A percentile compares a stretch with the other conserved stretches of the same genome.
These are phyloP conservation scores for Pachyramphus minor DNA, from an alignment of 2,113 vertebrate genomes.

Conservation along the genomic window DNA sequence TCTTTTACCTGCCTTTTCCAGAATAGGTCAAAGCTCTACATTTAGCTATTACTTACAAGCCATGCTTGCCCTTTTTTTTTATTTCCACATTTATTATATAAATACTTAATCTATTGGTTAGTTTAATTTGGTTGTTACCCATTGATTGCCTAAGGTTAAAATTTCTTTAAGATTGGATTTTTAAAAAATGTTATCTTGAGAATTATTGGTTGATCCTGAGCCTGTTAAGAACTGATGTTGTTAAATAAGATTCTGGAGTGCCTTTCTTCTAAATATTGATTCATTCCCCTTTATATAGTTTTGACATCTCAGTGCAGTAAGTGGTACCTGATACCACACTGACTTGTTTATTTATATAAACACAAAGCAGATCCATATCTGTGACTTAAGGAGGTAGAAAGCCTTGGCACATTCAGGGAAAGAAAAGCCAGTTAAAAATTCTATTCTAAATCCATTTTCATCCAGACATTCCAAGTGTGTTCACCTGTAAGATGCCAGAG, in stretches of 20 bases:
- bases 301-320: neutral
- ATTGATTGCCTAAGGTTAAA: neutral
- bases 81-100: neutral
- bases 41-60: neutral
- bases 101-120: neutral
- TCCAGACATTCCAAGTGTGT: neutral
- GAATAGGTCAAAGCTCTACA: neutral
- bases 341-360: neutral
- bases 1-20: neutral
- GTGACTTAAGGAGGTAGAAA: neutral
- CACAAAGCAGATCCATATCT: neutral
- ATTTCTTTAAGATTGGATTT: neutral
- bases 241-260: neutral
- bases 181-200: neutral
- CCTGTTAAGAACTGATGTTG: neutral
- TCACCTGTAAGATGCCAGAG: neutral
- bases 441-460: neutral
- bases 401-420: neutral
- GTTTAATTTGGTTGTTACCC: neutral
- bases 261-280: neutral
- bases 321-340: neutral
- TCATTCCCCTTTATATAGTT: neutral
- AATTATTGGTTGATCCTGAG: neutral
- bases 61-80: neutral
- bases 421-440: fast-evolving